These are phyloP conservation scores for Musca domestica DNA, from an alignment of 1,140 invertebrate species.

Conservation along the genomic window DNA sequence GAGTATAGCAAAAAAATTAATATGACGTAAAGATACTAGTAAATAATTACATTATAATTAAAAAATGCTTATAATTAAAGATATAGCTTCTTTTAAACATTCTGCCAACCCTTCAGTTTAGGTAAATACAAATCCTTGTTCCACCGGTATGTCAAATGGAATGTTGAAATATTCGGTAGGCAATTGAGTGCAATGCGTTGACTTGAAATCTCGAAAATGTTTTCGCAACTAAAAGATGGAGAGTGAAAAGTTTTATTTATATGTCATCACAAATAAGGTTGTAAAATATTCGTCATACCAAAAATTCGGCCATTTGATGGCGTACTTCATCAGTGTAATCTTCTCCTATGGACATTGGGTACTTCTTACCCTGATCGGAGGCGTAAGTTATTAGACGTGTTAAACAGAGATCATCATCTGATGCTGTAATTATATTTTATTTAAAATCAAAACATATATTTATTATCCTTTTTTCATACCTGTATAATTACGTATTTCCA, in stretches of 20 bases:
- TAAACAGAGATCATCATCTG: slow-evolving; percentile 57
- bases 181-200: slow-evolving; percentile 83
- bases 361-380: slow-evolving; percentile 58
- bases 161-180: slow-evolving; percentile 66
- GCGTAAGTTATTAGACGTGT: slow-evolving; percentile 60
- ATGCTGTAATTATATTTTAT: slow-evolving; percentile 26
- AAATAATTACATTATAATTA: background rate
- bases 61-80: background rate
- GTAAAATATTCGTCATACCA: slow-evolving; percentile 56
- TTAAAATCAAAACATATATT: slow-evolving; percentile 5
- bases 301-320: slow-evolving; percentile 61
- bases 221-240: slow-evolving; percentile 67
- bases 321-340: slow-evolving; percentile 57
- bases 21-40: no score
- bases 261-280: background rate
- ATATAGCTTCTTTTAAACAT: background rate
- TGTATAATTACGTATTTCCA: slow-evolving; percentile 33
- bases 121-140: slow-evolving; percentile 52
- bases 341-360: slow-evolving; percentile 65
- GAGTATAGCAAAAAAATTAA: no score
- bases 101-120: slow-evolving; percentile 27
- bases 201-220: slow-evolving; percentile 82
- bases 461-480: background rate
- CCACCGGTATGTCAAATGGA: slow-evolving; percentile 57
- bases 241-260: slow-evolving; percentile 27